Evolutionary conservation across 2,888 invertebrate species (phyloP).

Genomic region (Zygogramma bicolorata): DNA sequence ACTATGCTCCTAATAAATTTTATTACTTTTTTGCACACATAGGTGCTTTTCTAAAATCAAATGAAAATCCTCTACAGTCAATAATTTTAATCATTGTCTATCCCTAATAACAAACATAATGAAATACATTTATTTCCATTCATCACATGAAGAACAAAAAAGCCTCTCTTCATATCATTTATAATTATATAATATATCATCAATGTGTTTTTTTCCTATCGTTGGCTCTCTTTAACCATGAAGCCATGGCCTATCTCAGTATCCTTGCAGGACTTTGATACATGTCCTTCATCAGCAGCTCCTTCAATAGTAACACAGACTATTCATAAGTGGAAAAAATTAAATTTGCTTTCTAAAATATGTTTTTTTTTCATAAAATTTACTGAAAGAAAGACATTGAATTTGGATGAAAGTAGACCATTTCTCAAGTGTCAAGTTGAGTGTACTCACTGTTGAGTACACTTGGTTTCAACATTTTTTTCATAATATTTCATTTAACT

Average conservation of each 20-base stretch:
- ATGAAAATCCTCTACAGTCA: background rate
- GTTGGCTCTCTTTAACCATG: background rate
- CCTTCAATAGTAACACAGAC: background rate
- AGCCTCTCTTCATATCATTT: no score
- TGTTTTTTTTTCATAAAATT: background rate
- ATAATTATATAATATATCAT: background rate
- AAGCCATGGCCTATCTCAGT: background rate
- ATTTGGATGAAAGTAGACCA: background rate
- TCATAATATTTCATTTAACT: no score
- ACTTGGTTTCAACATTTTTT: no score
- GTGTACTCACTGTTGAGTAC: no score
- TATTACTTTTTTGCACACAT: no score
- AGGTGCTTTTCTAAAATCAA: background rate
- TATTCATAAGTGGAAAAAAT: background rate
- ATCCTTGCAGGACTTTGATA: background rate
- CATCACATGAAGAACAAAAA: no score
- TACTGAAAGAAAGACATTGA: background rate
- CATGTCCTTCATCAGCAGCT: slow-evolving; percentile 5
- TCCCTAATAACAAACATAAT: no score
- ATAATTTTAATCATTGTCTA: background rate
- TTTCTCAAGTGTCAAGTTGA: background rate
- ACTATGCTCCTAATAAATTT: no score
- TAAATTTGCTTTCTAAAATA: background rate
- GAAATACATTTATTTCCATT: no score
- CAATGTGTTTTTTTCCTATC: background rate